Conservation (phyloP, 2,888 invertebrate genomes). For the Malthinus seriepunctatus region DNA sequence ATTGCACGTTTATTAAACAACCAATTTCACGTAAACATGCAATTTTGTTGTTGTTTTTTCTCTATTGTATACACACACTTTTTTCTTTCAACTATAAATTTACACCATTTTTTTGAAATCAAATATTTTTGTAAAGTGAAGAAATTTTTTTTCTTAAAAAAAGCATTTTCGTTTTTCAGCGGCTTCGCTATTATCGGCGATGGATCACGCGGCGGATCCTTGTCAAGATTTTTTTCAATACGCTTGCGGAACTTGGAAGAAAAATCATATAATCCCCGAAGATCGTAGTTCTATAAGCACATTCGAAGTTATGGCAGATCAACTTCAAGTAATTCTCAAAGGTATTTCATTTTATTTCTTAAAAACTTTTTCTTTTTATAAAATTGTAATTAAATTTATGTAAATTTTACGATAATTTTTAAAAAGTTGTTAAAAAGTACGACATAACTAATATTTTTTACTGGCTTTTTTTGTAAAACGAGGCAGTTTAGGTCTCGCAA, state of each 20-base stretch:
- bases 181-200: conserved; percentile 76
- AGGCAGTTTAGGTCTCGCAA: no score
- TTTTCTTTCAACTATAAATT: no score
- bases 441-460: no score
- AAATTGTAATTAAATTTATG: not conserved
- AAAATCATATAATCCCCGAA: conserved; percentile 82
- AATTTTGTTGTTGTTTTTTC: no score
- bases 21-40: no score
- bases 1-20: no score
- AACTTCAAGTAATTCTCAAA: conserved; percentile 78
- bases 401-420: not conserved
- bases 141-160: no score
- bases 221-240: conserved; percentile 86
- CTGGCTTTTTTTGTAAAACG: no score
- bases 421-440: no score
- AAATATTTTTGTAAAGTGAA: no score
- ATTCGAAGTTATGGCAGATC: conserved; percentile 83
- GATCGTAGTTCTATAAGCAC: conserved; percentile 83
- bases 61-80: no score
- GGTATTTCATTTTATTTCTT: conserved; percentile 42
- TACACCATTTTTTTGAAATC: no score
- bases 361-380: not conserved
- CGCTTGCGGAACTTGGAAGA: conserved; percentile 88
- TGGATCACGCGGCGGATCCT: conserved; percentile 77
- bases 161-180: conserved; percentile 57